Percentiles rank a stretch among this genome's conserved stretches.
Evolutionary conservation across 2,797 vertebrate genomes (phyloP).

Genomic region (Perodicticus potto): DNA sequence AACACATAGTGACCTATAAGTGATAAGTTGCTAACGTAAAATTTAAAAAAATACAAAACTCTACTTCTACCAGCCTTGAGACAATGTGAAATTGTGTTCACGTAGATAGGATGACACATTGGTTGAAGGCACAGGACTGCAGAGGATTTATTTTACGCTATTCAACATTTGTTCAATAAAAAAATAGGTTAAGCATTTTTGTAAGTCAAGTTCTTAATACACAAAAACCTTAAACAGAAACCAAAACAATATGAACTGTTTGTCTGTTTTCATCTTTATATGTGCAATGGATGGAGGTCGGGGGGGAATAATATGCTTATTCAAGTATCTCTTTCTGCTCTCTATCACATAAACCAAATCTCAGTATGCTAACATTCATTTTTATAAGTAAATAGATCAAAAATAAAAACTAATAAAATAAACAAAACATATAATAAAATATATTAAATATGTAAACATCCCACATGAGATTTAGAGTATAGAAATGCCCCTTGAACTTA

Average conservation of each 20-base stretch:
- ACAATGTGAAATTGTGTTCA: neutral
- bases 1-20: neutral
- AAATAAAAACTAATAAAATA: neutral
- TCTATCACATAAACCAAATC: neutral
- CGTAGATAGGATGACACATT: neutral
- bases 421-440: neutral
- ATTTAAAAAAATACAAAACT: neutral
- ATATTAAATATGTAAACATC: neutral
- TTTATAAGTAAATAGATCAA: neutral
- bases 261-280: neutral
- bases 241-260: fast-evolving
- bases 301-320: neutral
- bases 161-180: neutral
- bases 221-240: neutral
- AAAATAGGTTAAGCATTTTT: neutral
- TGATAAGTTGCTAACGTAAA: neutral
- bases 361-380: fast-evolving
- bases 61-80: fast-evolving
- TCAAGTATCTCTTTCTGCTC: neutral
- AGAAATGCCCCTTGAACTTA: neutral
- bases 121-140: fast-evolving
- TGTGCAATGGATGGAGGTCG: neutral
- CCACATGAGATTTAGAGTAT: fast-evolving
- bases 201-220: neutral
- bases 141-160: neutral